Conservation (phyloP, 2,113 vertebrate species). For the Heterotis niloticus region DNA sequence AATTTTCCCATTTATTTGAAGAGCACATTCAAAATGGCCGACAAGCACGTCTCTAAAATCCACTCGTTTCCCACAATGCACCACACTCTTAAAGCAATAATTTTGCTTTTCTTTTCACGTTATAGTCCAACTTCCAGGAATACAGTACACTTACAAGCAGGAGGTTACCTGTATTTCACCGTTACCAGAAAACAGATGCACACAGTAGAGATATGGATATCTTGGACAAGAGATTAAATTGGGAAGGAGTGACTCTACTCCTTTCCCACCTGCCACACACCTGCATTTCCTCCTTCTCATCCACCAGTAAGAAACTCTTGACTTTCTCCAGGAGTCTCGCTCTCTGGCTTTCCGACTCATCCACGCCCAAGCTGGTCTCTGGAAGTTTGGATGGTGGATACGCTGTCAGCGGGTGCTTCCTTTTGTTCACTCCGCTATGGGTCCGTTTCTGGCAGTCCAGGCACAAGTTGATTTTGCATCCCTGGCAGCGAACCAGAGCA, state of each 20-base stretch:
- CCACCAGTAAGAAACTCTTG: constrained; percentile 89
- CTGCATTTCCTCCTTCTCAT: constrained; percentile 94
- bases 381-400: constrained; percentile 58
- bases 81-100: no score
- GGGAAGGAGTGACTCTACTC: not conserved
- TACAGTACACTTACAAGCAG: no score
- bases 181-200: no score
- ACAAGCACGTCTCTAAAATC: no score
- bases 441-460: constrained; percentile 87
- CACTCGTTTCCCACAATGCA: no score
- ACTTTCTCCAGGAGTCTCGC: constrained; percentile 82
- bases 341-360: constrained; percentile 70
- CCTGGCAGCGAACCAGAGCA: constrained; percentile 81
- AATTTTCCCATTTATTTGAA: no score
- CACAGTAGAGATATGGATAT: not conserved
- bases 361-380: constrained; percentile 58
- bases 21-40: no score
- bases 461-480: constrained; percentile 86
- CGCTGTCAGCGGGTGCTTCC: constrained; percentile 76
- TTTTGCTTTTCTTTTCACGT: no score
- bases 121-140: no score
- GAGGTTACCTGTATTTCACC: no score
- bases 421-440: constrained; percentile 80
- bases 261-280: constrained; percentile 55
- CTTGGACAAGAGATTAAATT: not conserved